phyloP scores from a whole-genome alignment of 1,140 invertebrate species.

The Pogonognathellus flavescens region DNA sequence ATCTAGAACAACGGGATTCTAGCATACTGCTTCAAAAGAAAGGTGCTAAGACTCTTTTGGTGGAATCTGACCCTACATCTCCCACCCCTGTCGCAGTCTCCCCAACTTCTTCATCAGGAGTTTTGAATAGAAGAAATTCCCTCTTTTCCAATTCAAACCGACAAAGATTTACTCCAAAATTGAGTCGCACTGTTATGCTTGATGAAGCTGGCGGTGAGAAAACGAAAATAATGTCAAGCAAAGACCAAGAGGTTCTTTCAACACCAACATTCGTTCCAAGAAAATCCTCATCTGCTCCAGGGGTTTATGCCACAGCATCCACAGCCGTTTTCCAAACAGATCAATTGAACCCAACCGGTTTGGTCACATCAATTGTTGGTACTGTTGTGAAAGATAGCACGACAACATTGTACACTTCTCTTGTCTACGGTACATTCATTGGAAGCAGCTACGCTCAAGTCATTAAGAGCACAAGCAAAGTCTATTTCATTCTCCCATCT shows the following conservation, averaged over 20 bases:
- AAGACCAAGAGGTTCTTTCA: not conserved
- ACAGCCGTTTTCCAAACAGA: conserved; percentile 70
- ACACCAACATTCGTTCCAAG: conserved; percentile 13
- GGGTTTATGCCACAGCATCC: conserved; percentile 65
- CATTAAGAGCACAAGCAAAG: conserved; percentile 72
- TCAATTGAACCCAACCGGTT: conserved; percentile 71
- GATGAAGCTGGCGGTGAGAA: conserved; percentile 7
- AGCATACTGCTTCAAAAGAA: conserved; percentile 37
- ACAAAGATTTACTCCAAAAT: conserved; percentile 53
- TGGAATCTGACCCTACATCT: conserved; percentile 36
- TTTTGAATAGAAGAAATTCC: conserved; percentile 44
- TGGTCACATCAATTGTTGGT: conserved; percentile 72
- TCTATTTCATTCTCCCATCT: conserved; percentile 67
- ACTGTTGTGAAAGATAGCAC: conserved; percentile 70
- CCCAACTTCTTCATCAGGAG: conserved; percentile 38
- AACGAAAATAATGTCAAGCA: conserved; percentile 42
- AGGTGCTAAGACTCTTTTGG: conserved; percentile 29
- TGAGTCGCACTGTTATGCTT: not conserved
- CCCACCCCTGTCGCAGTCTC: conserved; percentile 4
- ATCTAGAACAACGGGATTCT: conserved; percentile 6
- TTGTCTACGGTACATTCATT: conserved; percentile 73
- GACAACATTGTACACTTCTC: conserved; percentile 72
- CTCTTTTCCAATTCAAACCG: conserved; percentile 52
- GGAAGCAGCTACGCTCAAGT: conserved; percentile 73
- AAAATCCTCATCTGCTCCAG: conserved; percentile 10